Evolutionary conservation across 2,113 vertebrate genomes (phyloP).

Genomic region (Zosterops borbonicus): DNA sequence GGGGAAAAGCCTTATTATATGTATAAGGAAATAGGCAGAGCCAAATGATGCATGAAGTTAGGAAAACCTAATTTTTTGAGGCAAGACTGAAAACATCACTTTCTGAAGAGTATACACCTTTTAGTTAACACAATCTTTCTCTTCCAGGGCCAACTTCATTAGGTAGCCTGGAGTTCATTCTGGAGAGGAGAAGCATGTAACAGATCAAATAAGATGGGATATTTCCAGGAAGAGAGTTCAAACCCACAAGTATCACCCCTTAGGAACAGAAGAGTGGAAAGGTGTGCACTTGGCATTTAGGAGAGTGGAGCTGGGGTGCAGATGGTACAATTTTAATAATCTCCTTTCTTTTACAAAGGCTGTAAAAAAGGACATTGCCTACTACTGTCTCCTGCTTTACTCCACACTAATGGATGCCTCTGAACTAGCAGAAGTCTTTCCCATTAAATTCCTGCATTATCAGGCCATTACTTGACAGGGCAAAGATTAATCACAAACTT

Average conservation of each 20-base stretch:
- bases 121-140: background rate
- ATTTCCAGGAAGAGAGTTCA: background rate
- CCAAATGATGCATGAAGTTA: background rate
- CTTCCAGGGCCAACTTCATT: background rate
- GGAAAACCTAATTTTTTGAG: background rate
- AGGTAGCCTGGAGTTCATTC: background rate
- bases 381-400: slow-evolving; percentile 19
- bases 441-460: slow-evolving; percentile 70
- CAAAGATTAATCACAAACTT: slow-evolving; percentile 71
- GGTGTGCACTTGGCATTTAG: background rate
- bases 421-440: slow-evolving; percentile 40
- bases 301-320: background rate
- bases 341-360: slow-evolving; percentile 21
- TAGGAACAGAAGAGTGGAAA: background rate
- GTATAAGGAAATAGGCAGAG: background rate
- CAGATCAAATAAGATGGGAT: background rate
- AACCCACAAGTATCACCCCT: background rate
- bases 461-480: slow-evolving; percentile 69
- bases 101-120: background rate
- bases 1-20: background rate
- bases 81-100: background rate
- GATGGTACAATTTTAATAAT: background rate
- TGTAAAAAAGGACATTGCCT: slow-evolving; percentile 30
- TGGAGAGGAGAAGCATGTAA: background rate
- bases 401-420: slow-evolving; percentile 52